Conservation (phyloP, 2,888 invertebrate genomes). For the Eucera pruinosa region DNA sequence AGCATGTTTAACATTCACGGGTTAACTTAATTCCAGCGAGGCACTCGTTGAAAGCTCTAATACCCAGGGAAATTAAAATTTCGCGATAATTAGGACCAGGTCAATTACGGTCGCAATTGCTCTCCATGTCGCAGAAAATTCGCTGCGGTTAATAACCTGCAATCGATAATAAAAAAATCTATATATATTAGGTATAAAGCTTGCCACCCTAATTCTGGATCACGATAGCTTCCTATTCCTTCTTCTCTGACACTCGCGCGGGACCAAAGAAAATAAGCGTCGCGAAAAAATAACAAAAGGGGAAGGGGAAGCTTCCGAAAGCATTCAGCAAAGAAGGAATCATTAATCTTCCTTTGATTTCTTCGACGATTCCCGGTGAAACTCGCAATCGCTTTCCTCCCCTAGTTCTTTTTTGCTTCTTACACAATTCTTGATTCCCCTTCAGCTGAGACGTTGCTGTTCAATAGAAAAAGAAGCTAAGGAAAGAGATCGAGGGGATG, state of each 20-base stretch:
- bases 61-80: slow-evolving; percentile 75
- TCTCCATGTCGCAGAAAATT: slow-evolving; percentile 41
- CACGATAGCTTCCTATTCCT: neutral
- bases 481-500: slow-evolving; percentile 31
- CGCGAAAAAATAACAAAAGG: neutral
- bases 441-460: slow-evolving; percentile 19
- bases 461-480: slow-evolving; percentile 7
- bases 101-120: slow-evolving; percentile 71
- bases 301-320: neutral
- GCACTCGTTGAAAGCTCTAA: slow-evolving; percentile 36
- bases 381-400: slow-evolving; percentile 33
- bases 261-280: neutral
- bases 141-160: slow-evolving; percentile 47
- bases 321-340: slow-evolving; percentile 27
- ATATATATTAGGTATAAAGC: slow-evolving; percentile 15
- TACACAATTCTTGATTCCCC: slow-evolving; percentile 24
- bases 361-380: slow-evolving; percentile 35
- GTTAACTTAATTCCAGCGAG: neutral
- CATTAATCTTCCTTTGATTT: slow-evolving; percentile 57
- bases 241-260: neutral
- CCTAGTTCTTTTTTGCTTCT: slow-evolving; percentile 34
- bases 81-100: slow-evolving; percentile 76
- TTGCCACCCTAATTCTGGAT: neutral
- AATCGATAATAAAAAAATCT: slow-evolving; percentile 64
- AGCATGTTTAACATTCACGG: neutral